These are phyloP conservation scores for Nephrotoma flavescens DNA, from an alignment of 2,888 invertebrate genomes.

Conservation along the genomic window DNA sequence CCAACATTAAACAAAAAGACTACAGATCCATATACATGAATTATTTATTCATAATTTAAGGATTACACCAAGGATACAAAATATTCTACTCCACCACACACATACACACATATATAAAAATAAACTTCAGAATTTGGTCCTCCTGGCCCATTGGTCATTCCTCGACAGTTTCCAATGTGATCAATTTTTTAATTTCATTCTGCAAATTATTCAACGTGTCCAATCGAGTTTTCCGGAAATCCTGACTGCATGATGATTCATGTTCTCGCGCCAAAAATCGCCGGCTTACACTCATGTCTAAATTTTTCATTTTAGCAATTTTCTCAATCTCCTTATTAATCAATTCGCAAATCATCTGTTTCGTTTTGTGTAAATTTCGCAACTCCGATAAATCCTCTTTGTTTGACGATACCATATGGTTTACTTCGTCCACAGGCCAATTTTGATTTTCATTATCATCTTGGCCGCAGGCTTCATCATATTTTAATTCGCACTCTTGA, in stretches of 20 bases:
- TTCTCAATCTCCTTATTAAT: not conserved
- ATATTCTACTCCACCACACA: not conserved
- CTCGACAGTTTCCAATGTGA: not conserved
- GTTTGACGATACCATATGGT: not conserved
- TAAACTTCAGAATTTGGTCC: not conserved
- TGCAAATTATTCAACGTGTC: not conserved
- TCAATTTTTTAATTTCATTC: not conserved
- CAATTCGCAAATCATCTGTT: not conserved
- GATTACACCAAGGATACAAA: not conserved
- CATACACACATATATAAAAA: not conserved
- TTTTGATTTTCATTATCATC: not conserved
- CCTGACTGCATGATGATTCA: not conserved
- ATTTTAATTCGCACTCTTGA: not conserved
- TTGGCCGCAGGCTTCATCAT: not conserved
- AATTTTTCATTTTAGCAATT: not conserved
- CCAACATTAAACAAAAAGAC: not conserved
- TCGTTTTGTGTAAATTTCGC: not conserved
- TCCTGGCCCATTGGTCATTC: not conserved
- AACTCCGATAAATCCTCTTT: not conserved
- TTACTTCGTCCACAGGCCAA: not conserved
- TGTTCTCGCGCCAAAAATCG: not conserved
- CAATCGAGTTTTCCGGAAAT: not conserved
- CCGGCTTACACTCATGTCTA: not conserved
- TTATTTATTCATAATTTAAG: not conserved
- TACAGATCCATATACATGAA: not conserved